phyloP scores from a whole-genome alignment of 1,140 invertebrate genomes.

The Gonatopus flavifemur region DNA sequence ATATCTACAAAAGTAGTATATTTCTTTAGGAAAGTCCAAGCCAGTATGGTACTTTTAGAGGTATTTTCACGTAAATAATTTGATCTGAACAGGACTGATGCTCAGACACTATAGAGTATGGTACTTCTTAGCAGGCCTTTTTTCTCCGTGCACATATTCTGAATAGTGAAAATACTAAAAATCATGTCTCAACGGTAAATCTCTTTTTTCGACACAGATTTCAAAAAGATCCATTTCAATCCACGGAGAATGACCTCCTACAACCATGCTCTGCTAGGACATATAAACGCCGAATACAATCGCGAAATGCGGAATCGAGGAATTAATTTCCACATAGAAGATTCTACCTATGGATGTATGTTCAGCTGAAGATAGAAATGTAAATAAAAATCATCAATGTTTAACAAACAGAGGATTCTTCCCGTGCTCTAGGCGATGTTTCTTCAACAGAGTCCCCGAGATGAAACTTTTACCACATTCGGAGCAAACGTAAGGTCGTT shows the following conservation, averaged over 20 bases:
- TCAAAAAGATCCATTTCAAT: slow-evolving; percentile 50
- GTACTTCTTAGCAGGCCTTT: too few relatives aligned
- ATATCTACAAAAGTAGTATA: too few relatives aligned
- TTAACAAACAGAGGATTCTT: slow-evolving; percentile 3
- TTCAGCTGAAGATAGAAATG: slow-evolving; percentile 20
- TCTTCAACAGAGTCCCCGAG: slow-evolving; percentile 29
- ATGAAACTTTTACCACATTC: slow-evolving; percentile 38
- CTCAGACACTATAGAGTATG: too few relatives aligned
- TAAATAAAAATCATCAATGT: slow-evolving; percentile 1
- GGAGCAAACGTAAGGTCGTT: slow-evolving; percentile 60
- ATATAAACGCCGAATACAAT: slow-evolving; percentile 45
- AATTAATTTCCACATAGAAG: slow-evolving; percentile 53
- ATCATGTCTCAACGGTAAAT: too few relatives aligned
- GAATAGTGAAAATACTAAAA: too few relatives aligned
- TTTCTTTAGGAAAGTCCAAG: too few relatives aligned
- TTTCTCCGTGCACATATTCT: too few relatives aligned
- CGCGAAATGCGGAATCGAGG: slow-evolving; percentile 44
- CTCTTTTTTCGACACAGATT: too few relatives aligned
- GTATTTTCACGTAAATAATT: too few relatives aligned
- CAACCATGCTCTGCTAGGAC: slow-evolving; percentile 39
- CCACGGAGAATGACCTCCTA: slow-evolving; percentile 42
- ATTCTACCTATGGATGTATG: slow-evolving; percentile 35
- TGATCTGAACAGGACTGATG: too few relatives aligned
- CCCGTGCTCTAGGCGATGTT: slow-evolving; percentile 35
- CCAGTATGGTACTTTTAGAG: too few relatives aligned